Percentiles rank a stretch among this genome's conserved stretches.
phyloP scores from a whole-genome alignment of 2,113 vertebrate genomes.

The Arothron firmamentum region DNA sequence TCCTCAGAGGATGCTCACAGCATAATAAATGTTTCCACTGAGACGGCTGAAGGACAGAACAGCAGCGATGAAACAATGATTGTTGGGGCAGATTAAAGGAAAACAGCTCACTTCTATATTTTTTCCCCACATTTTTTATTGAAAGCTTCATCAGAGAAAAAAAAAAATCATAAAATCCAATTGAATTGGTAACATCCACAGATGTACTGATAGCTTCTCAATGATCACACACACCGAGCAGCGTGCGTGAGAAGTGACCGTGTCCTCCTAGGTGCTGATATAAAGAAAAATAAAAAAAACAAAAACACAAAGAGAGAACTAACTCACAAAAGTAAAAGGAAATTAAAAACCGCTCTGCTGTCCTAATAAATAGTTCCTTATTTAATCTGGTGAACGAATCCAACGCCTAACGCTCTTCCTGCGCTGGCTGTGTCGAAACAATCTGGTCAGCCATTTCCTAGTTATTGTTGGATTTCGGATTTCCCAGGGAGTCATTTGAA shows the following conservation, averaged over 20 bases:
- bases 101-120: constrained; percentile 44
- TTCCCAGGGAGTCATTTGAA: constrained; percentile 47
- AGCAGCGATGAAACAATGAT: constrained; percentile 21
- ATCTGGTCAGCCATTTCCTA: constrained; percentile 64
- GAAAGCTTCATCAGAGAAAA: constrained; percentile 96
- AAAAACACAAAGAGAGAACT: constrained; percentile 46
- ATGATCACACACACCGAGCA: constrained; percentile 65
- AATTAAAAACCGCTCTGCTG: constrained; percentile 73
- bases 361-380: constrained; percentile 78
- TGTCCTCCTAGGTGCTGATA: constrained; percentile 61
- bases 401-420: constrained; percentile 66
- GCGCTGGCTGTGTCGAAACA: constrained; percentile 47
- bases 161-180: constrained; percentile 81
- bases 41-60: constrained; percentile 30
- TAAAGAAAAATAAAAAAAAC: constrained; percentile 46
- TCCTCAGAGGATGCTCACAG: constrained; percentile 15
- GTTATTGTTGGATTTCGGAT: constrained; percentile 39
- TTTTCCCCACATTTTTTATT: constrained; percentile 82
- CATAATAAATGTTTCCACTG: constrained; percentile 42
- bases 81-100: constrained; percentile 38
- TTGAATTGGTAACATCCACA: constrained; percentile 95
- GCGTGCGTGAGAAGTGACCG: constrained; percentile 63
- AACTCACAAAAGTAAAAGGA: constrained; percentile 37
- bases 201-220: constrained; percentile 85
- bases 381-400: constrained; percentile 34